Base-by-base conservation (phyloP, 1,140 invertebrate genomes). In the Epicauta chinensis region DNA sequence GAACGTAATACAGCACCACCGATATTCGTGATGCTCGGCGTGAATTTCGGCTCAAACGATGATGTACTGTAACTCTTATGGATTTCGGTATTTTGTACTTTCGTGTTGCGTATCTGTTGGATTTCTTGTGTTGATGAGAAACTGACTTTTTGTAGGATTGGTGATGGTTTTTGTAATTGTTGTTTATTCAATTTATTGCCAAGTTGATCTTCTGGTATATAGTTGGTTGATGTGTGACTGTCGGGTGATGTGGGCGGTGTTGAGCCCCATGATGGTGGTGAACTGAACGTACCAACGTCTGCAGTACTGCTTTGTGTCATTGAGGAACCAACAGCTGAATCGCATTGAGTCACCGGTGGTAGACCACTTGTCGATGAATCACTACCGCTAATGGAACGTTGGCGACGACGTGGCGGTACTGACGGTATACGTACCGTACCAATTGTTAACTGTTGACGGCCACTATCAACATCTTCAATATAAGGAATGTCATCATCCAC, bases 401-500 rank as follows among this genome's bases (percentile, higher is more conserved):
- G 68, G 32, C 72, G 49, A 40, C 66, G 53, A 23, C 66, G 59
- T 15, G 62, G 63, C 3, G 63, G 57, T 16, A 51, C 53, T 35
- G 50, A 50, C 16, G 66, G 59, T 30, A 57, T 53, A 48, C 55
- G 42, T 10, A 62, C 43, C 3, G 64, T 40, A 13, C 67, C 64
- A 44, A 71, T 56, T 30, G 67, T 63, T 45, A 69, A 53, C 35
- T 69, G 68, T 34, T 65, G 66, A 39, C 56, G 59, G 13, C 58
- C 57, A 30, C 61, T 65, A 10, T 63, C 62, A 15, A 43, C 58
- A 53, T 87, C 84, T 62, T 86, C 83, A 61, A 85, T 85, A 56
- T 75, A 87, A 31, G 83, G 83, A 71, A 86, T 86, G 70, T 85
- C 82, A 62, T 84, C 81, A 58, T 84, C 79, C 43, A 81, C 66